A percentile compares a stretch with the other conserved stretches of the same genome.
These are phyloP conservation scores for Microtus ochrogaster DNA, from an alignment of 2,113 vertebrate genomes.

Conservation along the genomic window DNA sequence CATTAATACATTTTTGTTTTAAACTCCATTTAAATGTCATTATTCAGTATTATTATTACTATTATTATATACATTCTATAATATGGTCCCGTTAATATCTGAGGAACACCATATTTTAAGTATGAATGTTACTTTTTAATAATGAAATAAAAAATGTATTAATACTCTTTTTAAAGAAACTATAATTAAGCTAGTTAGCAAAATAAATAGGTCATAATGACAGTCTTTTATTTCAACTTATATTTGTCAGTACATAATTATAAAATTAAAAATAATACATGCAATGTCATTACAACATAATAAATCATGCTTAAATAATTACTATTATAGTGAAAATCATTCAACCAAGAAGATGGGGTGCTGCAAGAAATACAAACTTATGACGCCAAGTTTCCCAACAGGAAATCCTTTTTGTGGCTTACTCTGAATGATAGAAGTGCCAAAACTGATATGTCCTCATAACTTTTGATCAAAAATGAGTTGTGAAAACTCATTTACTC, in stretches of 20 bases:
- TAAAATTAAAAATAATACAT: constrained; percentile 36
- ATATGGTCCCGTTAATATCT: background rate
- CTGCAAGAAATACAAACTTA: background rate
- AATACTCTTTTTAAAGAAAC: constrained; percentile 32
- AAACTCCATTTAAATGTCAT: background rate
- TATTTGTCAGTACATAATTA: constrained; percentile 61
- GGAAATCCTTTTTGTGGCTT: constrained; percentile 45
- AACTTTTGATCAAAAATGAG: constrained; percentile 23
- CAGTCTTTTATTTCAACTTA: constrained; percentile 56
- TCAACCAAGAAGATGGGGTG: background rate
- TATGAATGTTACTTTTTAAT: background rate
- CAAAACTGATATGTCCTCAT: constrained; percentile 50
- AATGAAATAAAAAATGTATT: background rate
- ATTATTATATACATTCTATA: background rate
- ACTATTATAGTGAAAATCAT: constrained; percentile 67
- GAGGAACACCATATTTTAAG: background rate
- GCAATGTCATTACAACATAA: constrained; percentile 26
- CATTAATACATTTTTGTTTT: background rate
- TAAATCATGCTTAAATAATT: constrained; percentile 71
- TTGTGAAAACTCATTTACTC: constrained; percentile 52
- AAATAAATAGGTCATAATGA: constrained; percentile 12
- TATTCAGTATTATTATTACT: background rate
- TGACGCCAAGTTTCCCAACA: constrained; percentile 32
- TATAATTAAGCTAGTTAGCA: constrained; percentile 39
- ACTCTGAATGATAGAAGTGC: background rate